phyloP scores from a whole-genome alignment of 2,113 vertebrate species.

The Nerophis lumbriciformis region DNA sequence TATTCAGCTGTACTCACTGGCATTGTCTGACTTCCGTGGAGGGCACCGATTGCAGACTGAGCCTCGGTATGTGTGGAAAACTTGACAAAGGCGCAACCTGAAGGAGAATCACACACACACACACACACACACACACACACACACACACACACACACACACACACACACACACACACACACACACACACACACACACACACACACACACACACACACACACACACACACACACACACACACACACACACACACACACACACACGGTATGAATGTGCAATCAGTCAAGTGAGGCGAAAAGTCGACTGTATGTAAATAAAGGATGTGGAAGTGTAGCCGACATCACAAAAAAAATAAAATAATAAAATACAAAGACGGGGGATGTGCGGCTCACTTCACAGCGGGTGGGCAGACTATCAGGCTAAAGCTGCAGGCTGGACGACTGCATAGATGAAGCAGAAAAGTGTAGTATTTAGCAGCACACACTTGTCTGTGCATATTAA shows the following conservation, averaged over 20 bases:
- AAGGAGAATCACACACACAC: slow-evolving; percentile 37
- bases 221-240: no score
- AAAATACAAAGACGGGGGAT: background rate
- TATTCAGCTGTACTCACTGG: slow-evolving; percentile 81
- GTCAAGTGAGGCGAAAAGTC: slow-evolving; percentile 27
- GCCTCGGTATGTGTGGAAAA: slow-evolving; percentile 97
- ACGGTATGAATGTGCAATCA: slow-evolving; percentile 22
- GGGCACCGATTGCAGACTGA: slow-evolving; percentile 94
- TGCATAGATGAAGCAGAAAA: slow-evolving; percentile 72
- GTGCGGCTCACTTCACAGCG: slow-evolving; percentile 51
- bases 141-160: no score
- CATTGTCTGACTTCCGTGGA: slow-evolving; percentile 99
- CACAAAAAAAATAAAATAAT: slow-evolving; percentile 18
- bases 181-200: slow-evolving; percentile 10
- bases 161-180: background rate
- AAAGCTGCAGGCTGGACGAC: slow-evolving; percentile 60
- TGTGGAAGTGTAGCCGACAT: slow-evolving; percentile 48
- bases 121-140: slow-evolving; percentile 9
- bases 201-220: background rate
- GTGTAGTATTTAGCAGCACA: slow-evolving; percentile 68
- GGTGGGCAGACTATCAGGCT: slow-evolving; percentile 60
- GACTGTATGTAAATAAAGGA: slow-evolving; percentile 42
- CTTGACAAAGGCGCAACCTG: slow-evolving; percentile 99
- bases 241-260: slow-evolving; percentile 11
- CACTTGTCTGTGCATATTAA: slow-evolving; percentile 69